Conservation (phyloP, 2,888 invertebrate species). For the Teleogryllus oceanicus region DNA sequence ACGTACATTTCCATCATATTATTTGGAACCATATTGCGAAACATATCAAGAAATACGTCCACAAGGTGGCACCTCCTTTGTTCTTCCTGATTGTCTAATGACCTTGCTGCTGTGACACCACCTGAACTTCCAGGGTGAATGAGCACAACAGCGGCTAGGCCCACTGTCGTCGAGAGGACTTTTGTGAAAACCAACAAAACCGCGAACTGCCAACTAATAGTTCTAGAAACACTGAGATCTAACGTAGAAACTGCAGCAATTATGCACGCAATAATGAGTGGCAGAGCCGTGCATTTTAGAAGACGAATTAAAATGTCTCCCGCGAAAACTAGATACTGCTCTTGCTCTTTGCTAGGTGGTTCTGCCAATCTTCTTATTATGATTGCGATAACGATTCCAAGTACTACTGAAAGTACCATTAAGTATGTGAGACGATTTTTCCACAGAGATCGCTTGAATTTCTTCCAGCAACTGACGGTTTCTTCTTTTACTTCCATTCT, state of each 20-base stretch:
- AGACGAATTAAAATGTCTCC: not conserved
- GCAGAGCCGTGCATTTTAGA: not conserved
- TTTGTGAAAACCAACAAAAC: not conserved
- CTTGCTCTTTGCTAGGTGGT: not conserved
- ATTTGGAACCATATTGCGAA: not conserved
- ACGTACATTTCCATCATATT: not conserved
- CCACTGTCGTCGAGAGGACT: not conserved
- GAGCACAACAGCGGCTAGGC: not conserved
- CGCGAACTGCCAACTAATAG: not conserved
- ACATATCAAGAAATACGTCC: not conserved
- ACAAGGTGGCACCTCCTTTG: not conserved
- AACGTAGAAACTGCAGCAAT: not conserved
- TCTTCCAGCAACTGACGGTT: too few relatives aligned
- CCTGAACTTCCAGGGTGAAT: not conserved
- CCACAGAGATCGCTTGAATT: too few relatives aligned
- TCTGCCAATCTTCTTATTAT: too few relatives aligned
- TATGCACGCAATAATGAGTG: not conserved
- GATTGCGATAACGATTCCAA: too few relatives aligned
- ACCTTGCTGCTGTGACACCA: not conserved
- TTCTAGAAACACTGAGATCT: not conserved
- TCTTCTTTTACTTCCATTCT: too few relatives aligned
- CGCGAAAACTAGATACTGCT: not conserved
- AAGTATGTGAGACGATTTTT: too few relatives aligned
- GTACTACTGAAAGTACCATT: too few relatives aligned
- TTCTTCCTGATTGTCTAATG: too few relatives aligned